These are phyloP conservation scores for Rhinatrema bivittatum DNA, from an alignment of 2,797 vertebrate genomes.

Conservation along the genomic window DNA sequence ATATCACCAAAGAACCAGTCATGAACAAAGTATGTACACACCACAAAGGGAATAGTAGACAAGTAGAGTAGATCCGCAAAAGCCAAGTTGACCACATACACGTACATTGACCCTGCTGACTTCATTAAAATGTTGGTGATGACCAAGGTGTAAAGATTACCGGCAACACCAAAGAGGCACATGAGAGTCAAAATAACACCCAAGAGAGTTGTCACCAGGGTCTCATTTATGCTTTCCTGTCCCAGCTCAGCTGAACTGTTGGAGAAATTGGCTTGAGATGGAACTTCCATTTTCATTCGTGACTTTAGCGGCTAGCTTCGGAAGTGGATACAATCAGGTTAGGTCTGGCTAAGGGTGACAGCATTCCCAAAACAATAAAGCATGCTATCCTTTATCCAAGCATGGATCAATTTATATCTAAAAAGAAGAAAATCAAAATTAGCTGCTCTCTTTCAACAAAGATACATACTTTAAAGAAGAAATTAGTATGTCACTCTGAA, in stretches of 20 bases:
- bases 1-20: constrained; percentile 77
- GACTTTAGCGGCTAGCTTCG: no score
- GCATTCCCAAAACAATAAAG: no score
- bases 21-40: constrained; percentile 71
- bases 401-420: no score
- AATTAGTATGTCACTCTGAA: no score
- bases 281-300: constrained; percentile 7
- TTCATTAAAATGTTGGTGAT: constrained; percentile 61
- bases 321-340: no score
- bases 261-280: neutral
- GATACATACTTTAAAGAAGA: no score
- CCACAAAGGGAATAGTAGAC: constrained; percentile 79
- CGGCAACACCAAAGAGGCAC: constrained; percentile 60
- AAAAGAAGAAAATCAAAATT: no score
- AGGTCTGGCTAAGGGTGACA: no score
- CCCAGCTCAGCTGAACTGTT: constrained; percentile 9
- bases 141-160: constrained; percentile 70
- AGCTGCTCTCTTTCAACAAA: no score
- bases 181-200: constrained; percentile 56
- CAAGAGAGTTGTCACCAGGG: constrained; percentile 57
- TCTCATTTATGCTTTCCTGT: constrained; percentile 22
- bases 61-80: constrained; percentile 79
- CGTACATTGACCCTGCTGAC: constrained; percentile 62
- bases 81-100: constrained; percentile 72
- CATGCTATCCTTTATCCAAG: no score